Evolutionary conservation across 2,113 vertebrate genomes (phyloP).

Genomic region (Pogona vitticeps): DNA sequence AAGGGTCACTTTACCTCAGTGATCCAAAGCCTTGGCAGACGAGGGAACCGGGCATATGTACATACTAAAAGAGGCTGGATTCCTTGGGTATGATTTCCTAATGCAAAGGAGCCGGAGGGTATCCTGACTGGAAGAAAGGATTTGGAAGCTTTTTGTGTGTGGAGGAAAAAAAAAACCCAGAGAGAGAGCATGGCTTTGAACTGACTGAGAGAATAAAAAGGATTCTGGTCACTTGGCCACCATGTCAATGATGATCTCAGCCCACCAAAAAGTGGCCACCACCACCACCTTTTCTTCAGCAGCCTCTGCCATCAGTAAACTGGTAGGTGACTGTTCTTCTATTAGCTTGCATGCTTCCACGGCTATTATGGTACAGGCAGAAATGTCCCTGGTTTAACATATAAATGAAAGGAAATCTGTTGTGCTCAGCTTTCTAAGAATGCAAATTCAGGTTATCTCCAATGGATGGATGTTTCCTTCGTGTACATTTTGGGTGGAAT

Average conservation of each 20-base stretch:
- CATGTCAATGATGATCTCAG: conserved; percentile 73
- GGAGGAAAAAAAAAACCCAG: background rate
- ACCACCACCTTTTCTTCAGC: conserved; percentile 56
- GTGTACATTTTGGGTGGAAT: background rate
- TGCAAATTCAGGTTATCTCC: background rate
- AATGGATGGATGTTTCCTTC: background rate
- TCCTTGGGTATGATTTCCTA: background rate
- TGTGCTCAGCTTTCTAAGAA: background rate
- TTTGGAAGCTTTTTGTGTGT: background rate
- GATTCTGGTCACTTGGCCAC: conserved; percentile 12
- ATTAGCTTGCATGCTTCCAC: background rate
- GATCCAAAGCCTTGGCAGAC: conserved; percentile 10
- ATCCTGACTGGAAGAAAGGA: background rate
- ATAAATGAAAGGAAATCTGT: background rate
- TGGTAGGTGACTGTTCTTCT: conserved; percentile 15
- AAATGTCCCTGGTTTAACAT: background rate
- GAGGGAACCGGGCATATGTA: fast-evolving
- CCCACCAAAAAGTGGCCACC: conserved; percentile 72
- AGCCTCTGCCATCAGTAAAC: background rate
- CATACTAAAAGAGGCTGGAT: conserved; percentile 14
- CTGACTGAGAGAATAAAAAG: background rate
- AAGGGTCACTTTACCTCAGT: background rate
- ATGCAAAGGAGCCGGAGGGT: conserved; percentile 18
- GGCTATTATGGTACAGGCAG: background rate
- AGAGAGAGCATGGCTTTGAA: background rate